Percentiles rank a stretch among this genome's conserved stretches.
Conservation (phyloP, 53 echinoderm and acorn worm genomes). For the Paelopatides confundens region DNA sequence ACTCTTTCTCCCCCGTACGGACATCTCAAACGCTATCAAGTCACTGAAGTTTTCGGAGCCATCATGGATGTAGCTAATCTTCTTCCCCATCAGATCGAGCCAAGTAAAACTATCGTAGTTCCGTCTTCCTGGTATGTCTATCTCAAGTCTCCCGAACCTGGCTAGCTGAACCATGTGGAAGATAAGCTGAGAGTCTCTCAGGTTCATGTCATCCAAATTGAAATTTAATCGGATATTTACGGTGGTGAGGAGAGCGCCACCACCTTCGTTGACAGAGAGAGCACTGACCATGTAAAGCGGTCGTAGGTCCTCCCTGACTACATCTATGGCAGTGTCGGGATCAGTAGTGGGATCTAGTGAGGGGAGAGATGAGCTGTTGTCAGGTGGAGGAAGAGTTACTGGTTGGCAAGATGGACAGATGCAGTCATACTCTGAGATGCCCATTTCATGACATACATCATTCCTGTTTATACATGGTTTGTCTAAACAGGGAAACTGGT, state of each 20-base stretch:
- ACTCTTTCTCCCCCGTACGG: constrained; percentile 64
- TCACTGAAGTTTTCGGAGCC: constrained; percentile 92
- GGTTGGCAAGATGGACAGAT: constrained; percentile 45
- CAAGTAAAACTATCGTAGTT: constrained; percentile 76
- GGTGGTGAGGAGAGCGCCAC: constrained; percentile 70
- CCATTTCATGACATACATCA: constrained; percentile 70
- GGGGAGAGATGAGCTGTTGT: not conserved
- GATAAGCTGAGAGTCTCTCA: constrained; percentile 84
- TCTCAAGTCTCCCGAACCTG: constrained; percentile 73
- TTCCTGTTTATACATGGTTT: constrained; percentile 65
- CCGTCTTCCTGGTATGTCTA: constrained; percentile 76
- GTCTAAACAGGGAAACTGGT: constrained; percentile 76
- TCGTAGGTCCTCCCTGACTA: not conserved
- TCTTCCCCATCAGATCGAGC: constrained; percentile 76
- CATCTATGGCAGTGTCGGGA: constrained; percentile 13
- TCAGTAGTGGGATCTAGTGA: not conserved
- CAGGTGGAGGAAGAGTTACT: not conserved
- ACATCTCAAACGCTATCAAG: constrained; percentile 66
- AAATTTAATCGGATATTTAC: constrained; percentile 81
- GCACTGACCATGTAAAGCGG: constrained; percentile 50
- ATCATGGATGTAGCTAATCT: constrained; percentile 88
- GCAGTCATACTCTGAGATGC: constrained; percentile 72
- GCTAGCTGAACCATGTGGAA: constrained; percentile 69
- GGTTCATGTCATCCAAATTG: constrained; percentile 58
- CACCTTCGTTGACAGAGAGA: constrained; percentile 78